Percentiles rank a stretch among this genome's conserved stretches.
These are phyloP conservation scores for Sceloporus undulatus DNA, from an alignment of 2,113 vertebrate genomes.

Conservation along the genomic window DNA sequence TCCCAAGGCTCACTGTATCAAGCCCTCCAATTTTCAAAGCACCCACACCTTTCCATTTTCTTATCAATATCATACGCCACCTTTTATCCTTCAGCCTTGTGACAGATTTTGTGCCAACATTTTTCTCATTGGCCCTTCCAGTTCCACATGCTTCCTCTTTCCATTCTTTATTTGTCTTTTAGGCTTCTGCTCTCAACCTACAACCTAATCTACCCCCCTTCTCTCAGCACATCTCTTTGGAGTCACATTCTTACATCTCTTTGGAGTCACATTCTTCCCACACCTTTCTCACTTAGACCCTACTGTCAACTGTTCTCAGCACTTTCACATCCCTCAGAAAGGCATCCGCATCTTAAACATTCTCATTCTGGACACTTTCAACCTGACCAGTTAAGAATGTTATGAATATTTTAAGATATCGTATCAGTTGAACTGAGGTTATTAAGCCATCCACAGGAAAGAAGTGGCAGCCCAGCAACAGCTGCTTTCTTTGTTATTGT, in stretches of 20 bases:
- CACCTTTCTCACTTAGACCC: not conserved
- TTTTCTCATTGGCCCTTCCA: not conserved
- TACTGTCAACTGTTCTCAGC: not conserved
- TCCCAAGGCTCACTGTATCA: not conserved
- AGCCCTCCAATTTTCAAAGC: not conserved
- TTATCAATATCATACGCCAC: not conserved
- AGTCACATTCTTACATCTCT: too few relatives aligned
- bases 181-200: not conserved
- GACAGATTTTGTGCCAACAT: not conserved
- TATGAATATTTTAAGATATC: not conserved
- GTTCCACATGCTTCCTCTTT: not conserved
- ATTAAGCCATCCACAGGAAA: not conserved
- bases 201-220: not conserved
- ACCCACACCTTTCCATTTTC: not conserved
- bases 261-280: too few relatives aligned
- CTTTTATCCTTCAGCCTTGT: not conserved
- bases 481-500: not conserved
- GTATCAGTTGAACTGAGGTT: not conserved
- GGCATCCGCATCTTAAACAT: not conserved
- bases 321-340: not conserved
- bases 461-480: not conserved
- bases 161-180: not conserved
- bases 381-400: slow-evolving; percentile 6
- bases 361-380: not conserved
- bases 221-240: not conserved